Conservation (phyloP, 1,140 invertebrate genomes). For the Heterodera carotae region DNA sequence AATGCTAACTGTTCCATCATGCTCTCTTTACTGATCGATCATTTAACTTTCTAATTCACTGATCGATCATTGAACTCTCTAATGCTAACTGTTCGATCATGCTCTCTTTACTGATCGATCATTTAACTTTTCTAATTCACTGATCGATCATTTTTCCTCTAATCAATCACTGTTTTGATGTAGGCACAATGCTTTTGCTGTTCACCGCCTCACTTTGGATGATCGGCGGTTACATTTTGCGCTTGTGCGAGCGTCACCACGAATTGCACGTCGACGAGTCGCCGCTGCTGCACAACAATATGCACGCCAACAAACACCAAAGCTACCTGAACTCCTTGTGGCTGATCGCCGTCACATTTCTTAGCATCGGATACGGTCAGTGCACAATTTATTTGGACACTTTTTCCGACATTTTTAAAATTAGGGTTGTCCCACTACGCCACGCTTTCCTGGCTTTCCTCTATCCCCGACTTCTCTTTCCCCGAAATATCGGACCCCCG, state of each 20-base stretch:
- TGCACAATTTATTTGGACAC: not conserved
- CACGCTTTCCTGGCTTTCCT: too few species aligned
- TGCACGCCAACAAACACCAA: slow-evolving; percentile 53
- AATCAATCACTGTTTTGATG: not conserved
- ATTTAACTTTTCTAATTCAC: too few species aligned
- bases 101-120: too few species aligned
- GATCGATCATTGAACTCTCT: too few species aligned
- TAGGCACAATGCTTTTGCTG: slow-evolving; percentile 79
- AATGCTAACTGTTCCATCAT: too few species aligned
- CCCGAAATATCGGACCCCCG: too few species aligned
- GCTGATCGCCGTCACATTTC: slow-evolving; percentile 64
- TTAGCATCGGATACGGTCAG: slow-evolving; percentile 60
- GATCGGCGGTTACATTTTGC: slow-evolving; percentile 95
- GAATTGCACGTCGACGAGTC: slow-evolving; percentile 21
- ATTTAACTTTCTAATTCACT: too few species aligned
- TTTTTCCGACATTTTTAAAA: not conserved
- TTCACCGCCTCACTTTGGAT: slow-evolving; percentile 84
- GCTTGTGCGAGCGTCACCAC: slow-evolving; percentile 93
- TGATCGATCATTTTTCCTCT: too few species aligned
- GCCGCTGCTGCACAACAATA: slow-evolving; percentile 13
- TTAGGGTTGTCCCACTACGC: too few species aligned
- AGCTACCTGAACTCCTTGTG: slow-evolving; percentile 64
- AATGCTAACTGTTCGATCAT: too few species aligned
- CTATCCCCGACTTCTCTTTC: too few species aligned
- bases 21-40: too few species aligned